A percentile compares a stretch with the other conserved stretches of the same genome.
These are phyloP conservation scores for Pogoniulus pusillus DNA, from an alignment of 2,797 vertebrate genomes.

Conservation along the genomic window DNA sequence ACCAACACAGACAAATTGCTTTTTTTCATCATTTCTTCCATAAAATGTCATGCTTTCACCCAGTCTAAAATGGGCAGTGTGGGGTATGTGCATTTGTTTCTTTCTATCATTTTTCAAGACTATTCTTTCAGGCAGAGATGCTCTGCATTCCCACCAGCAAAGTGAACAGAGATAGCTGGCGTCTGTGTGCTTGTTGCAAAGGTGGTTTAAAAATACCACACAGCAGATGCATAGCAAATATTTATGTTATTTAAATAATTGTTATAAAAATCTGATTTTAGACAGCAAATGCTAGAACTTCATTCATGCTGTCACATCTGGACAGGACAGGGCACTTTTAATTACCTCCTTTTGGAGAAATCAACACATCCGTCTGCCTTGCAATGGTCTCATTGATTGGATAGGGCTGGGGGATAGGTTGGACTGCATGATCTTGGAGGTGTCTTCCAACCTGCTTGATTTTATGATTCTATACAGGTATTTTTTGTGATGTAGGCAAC, in stretches of 20 bases:
- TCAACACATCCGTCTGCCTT: too few relatives aligned
- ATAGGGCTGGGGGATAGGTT: too few relatives aligned
- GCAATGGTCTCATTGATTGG: too few relatives aligned
- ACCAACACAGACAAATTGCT: neutral
- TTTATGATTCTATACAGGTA: too few relatives aligned
- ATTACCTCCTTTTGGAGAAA: neutral
- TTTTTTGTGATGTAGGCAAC: neutral
- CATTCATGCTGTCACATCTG: neutral
- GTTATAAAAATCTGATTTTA: neutral
- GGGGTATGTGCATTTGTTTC: neutral
- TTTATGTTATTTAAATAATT: neutral
- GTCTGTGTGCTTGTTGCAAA: neutral
- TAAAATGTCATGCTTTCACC: neutral
- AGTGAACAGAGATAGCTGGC: neutral
- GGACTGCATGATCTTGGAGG: too few relatives aligned
- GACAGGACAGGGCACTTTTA: neutral
- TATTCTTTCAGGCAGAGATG: neutral
- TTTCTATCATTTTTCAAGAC: neutral
- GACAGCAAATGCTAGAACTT: neutral
- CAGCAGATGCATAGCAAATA: neutral
- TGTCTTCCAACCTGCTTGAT: too few relatives aligned
- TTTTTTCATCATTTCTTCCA: neutral
- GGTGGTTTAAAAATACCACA: neutral
- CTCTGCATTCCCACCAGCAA: neutral
- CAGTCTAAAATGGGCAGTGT: neutral